phyloP scores from a whole-genome alignment of 2,797 vertebrate genomes.

The Spheniscus humboldti region DNA sequence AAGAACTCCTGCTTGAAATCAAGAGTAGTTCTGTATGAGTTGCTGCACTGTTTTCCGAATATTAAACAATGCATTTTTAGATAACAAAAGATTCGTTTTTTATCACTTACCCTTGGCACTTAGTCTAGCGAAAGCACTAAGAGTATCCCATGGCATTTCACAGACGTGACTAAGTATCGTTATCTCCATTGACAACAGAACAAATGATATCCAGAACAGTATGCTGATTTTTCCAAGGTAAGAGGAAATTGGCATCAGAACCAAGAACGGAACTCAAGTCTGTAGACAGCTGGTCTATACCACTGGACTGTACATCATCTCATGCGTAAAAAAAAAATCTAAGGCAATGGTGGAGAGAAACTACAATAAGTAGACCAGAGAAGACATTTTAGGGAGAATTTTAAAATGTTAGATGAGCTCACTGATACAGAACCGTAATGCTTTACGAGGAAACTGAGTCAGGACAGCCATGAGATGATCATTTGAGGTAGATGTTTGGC shows the following conservation, averaged over 20 bases:
- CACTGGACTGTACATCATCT: background rate
- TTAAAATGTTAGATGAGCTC: background rate
- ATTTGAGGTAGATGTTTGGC: background rate
- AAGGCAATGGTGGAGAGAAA: background rate
- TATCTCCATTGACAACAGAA: background rate
- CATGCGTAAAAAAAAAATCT: background rate
- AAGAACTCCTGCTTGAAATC: background rate
- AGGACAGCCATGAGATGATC: background rate
- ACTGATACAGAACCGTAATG: background rate
- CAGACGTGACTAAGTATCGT: background rate
- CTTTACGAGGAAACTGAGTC: background rate
- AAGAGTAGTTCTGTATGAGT: background rate
- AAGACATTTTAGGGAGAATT: background rate
- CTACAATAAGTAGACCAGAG: background rate
- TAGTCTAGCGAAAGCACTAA: background rate
- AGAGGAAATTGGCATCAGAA: background rate
- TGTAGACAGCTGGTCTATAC: background rate
- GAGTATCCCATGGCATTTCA: background rate
- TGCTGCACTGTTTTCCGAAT: background rate
- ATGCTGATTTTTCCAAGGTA: background rate
- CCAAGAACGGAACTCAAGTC: background rate
- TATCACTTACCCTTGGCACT: background rate
- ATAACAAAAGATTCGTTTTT: background rate
- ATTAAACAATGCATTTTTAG: background rate
- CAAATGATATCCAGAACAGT: background rate